Base-by-base conservation (phyloP, 2,888 invertebrate species). In the Galeopsomyia nigrocyanea region DNA sequence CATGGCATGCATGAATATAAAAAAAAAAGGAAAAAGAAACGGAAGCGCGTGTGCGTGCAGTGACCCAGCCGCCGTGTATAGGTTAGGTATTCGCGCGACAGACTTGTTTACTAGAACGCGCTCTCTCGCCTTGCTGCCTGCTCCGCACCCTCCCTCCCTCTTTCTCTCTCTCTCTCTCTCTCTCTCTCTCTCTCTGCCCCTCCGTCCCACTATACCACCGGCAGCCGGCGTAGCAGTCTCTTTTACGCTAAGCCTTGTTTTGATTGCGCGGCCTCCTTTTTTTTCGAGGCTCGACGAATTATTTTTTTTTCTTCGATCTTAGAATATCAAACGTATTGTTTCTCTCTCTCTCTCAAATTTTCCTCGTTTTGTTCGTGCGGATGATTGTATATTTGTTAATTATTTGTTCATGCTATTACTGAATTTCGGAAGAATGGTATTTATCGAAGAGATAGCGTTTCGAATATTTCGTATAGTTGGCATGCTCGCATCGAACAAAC, bases 31-130 rank as follows among this genome's bases (percentile, higher is more conserved):
- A 49, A 49, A 19, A 53, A 60, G 39, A 78, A 79, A 79, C 80
- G 78, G 77, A 79, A 79, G 81, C 80, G 79, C 80, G 80, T 81
- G 80, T 81, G 81, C 82, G 81, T 79, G 79, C 80, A 81, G 46
- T 39, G 39, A 31, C 39, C 39, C 39, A 39, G 39, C 39, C 39
- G 10, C 39, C 39, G 39, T 39, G 39, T 39, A 39, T 39, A 39
- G 39, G 39, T 39, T 39, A 39, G 39, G 39, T 39, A 39, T 39
- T 39, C 39, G n/a, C 46, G 71, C 56, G 62, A 82, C 83, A 82
- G 39, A 85, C 80, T 86, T 86, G 85, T 86, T 86, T 86, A 86
- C 85, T 84, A 85, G 84, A 84, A 83, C 83, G 81, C 83, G 81
- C 78, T 78, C 31, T 31, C 39, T 39, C 77, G 83, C 82, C 83